Conservation (phyloP, 2,113 vertebrate species). For the Sturnira hondurensis region DNA sequence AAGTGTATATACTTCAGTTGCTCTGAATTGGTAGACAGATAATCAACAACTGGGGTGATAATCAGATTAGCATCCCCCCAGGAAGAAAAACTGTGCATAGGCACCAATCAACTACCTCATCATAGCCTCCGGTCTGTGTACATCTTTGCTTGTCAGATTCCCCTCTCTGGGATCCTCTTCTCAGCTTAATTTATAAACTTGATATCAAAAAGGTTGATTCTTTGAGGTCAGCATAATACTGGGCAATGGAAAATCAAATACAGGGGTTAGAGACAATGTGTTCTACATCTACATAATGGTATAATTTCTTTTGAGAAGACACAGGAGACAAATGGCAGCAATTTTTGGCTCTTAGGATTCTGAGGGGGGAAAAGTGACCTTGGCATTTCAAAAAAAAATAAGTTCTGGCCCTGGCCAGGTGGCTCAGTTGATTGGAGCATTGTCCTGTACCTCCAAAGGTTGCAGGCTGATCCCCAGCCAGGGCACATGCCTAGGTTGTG, state of each 20-base stretch:
- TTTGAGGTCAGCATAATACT: constrained; percentile 42
- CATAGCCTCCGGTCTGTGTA: background rate
- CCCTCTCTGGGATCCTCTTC: background rate
- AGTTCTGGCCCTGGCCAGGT: background rate
- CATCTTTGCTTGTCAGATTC: background rate
- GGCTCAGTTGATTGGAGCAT: too few species aligned
- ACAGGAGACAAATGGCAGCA: constrained; percentile 29
- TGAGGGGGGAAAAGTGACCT: constrained; percentile 54
- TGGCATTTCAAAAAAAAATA: constrained; percentile 51
- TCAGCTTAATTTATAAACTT: constrained; percentile 14
- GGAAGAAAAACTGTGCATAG: background rate
- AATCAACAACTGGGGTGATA: background rate
- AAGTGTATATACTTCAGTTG: background rate
- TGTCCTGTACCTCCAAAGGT: too few species aligned
- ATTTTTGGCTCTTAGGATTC: constrained; percentile 41
- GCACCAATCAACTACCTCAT: background rate
- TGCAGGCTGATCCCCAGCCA: too few species aligned
- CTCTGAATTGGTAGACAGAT: background rate
- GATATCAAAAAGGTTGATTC: constrained; percentile 23
- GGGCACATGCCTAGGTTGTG: too few species aligned
- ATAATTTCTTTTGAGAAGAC: constrained; percentile 47
- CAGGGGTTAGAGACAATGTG: background rate
- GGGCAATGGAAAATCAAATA: constrained; percentile 8
- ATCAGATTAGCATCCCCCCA: background rate
- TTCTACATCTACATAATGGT: constrained; percentile 31